These are phyloP conservation scores for Anas platyrhynchos DNA, from an alignment of 2,113 vertebrate species.

Conservation along the genomic window DNA sequence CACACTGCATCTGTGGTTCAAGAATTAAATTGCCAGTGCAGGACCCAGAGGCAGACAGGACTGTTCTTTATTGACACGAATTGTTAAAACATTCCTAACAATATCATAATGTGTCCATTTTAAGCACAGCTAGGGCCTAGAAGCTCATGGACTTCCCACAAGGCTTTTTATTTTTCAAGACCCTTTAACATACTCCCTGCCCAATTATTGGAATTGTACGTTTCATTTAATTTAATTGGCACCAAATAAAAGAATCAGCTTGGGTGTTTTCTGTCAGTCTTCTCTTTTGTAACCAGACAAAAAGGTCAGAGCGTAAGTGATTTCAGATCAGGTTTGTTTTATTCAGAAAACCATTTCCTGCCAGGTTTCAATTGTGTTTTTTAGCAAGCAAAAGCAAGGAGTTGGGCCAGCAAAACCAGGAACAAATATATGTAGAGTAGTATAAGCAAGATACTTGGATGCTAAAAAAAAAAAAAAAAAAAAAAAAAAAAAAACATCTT, in stretches of 20 bases:
- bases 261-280: background rate
- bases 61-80: too few species aligned
- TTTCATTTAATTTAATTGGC: background rate
- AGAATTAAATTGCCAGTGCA: too few species aligned
- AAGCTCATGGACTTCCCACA: background rate
- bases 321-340: background rate
- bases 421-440: background rate
- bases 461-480: background rate
- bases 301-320: background rate
- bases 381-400: background rate
- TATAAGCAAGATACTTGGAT: accelerated
- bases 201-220: background rate
- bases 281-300: background rate
- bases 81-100: too few species aligned
- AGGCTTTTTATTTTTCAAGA: background rate
- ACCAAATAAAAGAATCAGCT: background rate
- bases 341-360: background rate
- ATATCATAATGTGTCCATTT: background rate
- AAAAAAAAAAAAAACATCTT: background rate
- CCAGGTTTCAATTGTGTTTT: background rate
- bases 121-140: background rate
- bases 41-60: too few species aligned
- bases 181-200: background rate
- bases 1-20: too few species aligned
- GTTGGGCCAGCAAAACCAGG: background rate